A percentile compares a stretch with the other conserved stretches of the same genome.
Conservation (phyloP, 2,797 vertebrate genomes). For the Diplodus puntazzo region DNA sequence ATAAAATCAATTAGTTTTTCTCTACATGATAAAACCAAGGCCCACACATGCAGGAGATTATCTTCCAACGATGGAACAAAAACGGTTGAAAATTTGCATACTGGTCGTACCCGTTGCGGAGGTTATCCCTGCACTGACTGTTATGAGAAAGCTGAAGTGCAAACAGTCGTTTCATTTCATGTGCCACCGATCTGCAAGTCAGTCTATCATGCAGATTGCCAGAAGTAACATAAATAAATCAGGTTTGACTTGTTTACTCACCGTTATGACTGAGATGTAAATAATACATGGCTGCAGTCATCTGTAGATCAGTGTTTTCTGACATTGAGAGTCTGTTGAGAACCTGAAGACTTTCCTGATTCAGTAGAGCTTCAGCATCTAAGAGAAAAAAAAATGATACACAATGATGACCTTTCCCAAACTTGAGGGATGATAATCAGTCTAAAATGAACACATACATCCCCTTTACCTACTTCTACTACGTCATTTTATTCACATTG, state of each 20-base stretch:
- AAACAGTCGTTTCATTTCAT: conserved; percentile 32
- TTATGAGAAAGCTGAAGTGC: conserved; percentile 19
- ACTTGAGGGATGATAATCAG: neutral
- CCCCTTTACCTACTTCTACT: no score
- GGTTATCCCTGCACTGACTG: conserved; percentile 26
- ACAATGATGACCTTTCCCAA: neutral
- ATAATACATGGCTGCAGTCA: conserved; percentile 84
- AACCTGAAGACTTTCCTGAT: conserved; percentile 73
- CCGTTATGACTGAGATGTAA: conserved; percentile 85
- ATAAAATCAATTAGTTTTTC: rapidly evolving
- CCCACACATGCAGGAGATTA: neutral
- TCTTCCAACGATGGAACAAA: conserved; percentile 1
- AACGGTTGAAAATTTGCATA: conserved; percentile 73
- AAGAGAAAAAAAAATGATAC: neutral
- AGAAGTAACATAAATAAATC: conserved; percentile 26
- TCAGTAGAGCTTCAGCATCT: conserved; percentile 82
- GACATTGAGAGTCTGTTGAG: conserved; percentile 84
- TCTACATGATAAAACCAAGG: neutral
- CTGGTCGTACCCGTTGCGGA: conserved; percentile 48
- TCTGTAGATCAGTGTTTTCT: conserved; percentile 83
- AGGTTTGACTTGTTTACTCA: conserved; percentile 73
- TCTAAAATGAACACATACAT: neutral
- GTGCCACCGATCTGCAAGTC: conserved; percentile 1
- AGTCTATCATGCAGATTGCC: neutral
- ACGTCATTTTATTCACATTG: no score